A percentile compares a stretch with the other conserved stretches of the same genome.
Conservation (phyloP, 1,140 invertebrate genomes). For the Bombus superbus region DNA sequence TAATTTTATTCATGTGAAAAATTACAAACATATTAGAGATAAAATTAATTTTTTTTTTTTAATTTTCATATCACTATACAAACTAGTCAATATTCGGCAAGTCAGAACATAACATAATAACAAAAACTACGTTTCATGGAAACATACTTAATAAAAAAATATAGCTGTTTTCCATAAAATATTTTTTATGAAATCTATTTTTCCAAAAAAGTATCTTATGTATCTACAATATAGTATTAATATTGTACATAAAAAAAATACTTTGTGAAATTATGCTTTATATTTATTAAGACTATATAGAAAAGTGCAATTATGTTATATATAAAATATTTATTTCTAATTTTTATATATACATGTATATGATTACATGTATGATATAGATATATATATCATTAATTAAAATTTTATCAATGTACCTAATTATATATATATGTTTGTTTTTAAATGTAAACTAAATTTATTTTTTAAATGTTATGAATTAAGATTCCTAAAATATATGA, state of each 20-base stretch:
- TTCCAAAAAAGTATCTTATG: conserved; percentile 9
- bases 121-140: not conserved
- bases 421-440: conserved; percentile 3
- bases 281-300: conserved; percentile 21
- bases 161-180: conserved; percentile 18
- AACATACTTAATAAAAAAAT: not conserved
- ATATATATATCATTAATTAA: not conserved
- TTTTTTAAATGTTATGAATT: not conserved
- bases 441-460: not conserved
- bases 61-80: not conserved
- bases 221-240: conserved; percentile 2
- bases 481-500: not conserved
- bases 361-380: not conserved
- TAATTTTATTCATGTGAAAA: not conserved
- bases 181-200: conserved; percentile 38
- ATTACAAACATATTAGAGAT: not conserved
- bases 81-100: conserved; percentile 27
- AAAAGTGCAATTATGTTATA: not conserved
- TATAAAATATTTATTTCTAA: conserved; percentile 12
- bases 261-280: conserved; percentile 20
- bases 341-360: conserved; percentile 4
- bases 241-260: conserved; percentile 15
- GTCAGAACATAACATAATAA: not conserved
- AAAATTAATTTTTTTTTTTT: not conserved
- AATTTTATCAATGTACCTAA: not conserved